Percentiles rank a stretch among this genome's conserved stretches.
phyloP scores from a whole-genome alignment of 1,140 invertebrate species.

The Caenorhabditis tropicalis region DNA sequence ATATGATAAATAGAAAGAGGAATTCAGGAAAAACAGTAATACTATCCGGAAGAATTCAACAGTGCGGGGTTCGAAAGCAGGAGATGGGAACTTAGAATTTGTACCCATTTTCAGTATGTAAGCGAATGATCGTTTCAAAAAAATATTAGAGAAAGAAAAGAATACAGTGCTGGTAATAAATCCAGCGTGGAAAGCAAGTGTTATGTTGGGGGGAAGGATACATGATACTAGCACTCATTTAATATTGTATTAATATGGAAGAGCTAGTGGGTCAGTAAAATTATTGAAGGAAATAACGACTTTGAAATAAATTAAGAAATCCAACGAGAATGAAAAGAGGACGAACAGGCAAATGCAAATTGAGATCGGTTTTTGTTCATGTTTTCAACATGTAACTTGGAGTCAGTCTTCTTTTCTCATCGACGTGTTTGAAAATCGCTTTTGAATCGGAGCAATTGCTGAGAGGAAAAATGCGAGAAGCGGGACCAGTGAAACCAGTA shows the following conservation, averaged over 20 bases:
- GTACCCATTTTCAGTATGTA: background rate
- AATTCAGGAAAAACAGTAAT: background rate
- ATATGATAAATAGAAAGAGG: background rate
- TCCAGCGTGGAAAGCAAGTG: background rate
- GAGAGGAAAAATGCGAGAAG: conserved; percentile 20
- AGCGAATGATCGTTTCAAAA: conserved; percentile 1
- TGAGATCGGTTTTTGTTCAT: background rate
- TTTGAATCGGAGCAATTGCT: background rate
- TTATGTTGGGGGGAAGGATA: background rate
- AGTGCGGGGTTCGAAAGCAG: background rate
- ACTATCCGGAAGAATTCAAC: background rate
- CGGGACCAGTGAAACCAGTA: conserved; percentile 39
- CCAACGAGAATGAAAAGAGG: background rate
- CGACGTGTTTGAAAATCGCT: background rate
- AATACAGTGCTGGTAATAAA: background rate
- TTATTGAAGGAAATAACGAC: background rate
- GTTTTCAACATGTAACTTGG: background rate
- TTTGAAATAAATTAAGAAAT: background rate
- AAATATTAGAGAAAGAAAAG: background rate
- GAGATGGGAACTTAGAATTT: background rate
- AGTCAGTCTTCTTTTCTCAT: background rate
- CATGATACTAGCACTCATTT: background rate
- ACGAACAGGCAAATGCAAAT: background rate
- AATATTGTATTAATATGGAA: background rate
- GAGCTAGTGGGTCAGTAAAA: background rate